Percentiles rank a stretch among this genome's conserved stretches.
These are phyloP conservation scores for Dicentrarchus labrax DNA, from an alignment of 2,113 vertebrate genomes.

Conservation along the genomic window DNA sequence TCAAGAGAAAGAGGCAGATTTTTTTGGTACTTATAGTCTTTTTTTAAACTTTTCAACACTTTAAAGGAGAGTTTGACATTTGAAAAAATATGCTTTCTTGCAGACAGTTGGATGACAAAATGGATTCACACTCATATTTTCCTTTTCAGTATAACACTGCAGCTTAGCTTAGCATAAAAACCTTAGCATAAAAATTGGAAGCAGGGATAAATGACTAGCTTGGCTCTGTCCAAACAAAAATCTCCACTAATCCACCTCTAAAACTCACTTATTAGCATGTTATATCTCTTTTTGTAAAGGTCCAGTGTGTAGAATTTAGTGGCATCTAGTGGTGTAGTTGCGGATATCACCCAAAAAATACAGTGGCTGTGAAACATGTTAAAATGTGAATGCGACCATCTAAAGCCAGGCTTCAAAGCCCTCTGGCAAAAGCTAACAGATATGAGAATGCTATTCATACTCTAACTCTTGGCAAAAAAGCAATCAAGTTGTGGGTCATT, in stretches of 20 bases:
- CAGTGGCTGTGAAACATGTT: too few species aligned
- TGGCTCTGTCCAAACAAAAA: background rate
- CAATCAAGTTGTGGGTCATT: background rate
- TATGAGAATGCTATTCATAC: background rate
- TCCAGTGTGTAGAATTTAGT: too few species aligned
- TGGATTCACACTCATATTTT: background rate
- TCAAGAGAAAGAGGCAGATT: background rate
- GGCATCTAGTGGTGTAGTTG: too few species aligned
- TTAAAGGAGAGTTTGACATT: background rate
- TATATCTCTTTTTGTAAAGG: background rate
- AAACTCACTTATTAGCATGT: background rate
- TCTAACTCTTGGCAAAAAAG: background rate
- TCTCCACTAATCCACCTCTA: background rate
- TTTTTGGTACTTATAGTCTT: background rate
- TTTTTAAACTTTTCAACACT: background rate
- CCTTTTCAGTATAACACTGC: background rate
- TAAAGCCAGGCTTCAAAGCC: too few species aligned
- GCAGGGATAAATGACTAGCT: too few species aligned
- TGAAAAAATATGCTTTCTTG: background rate
- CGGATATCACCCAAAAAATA: too few species aligned
- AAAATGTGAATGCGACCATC: too few species aligned
- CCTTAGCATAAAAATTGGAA: background rate
- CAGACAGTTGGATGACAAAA: background rate
- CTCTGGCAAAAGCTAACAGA: background rate
- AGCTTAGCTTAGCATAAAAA: background rate